Evolutionary conservation across 1,140 invertebrate species (phyloP), one percentile per base, ranked within the genome.

Genomic region (Phocides pigmalion): DNA sequence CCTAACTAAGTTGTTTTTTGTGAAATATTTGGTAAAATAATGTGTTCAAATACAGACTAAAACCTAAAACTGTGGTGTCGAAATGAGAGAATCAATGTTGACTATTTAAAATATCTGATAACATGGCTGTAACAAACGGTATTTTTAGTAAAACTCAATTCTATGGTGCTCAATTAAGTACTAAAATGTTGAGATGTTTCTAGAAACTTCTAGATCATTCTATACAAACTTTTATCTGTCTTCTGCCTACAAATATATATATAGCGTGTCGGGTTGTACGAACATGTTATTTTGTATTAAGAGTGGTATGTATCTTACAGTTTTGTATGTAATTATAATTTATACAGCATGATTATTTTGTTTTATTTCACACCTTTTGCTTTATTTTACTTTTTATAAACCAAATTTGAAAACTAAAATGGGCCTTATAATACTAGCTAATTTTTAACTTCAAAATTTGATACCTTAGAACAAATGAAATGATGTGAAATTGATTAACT

Each of bases 281-380:
- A 19, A 25, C 42, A 54, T 70, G 56, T 66, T 62, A 25, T 59
- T 50, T 62, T 58, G 47, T 72, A 72, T 53, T 62, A 58, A 72
- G 59, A 71, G 63, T 19, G 32, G 49, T 51, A 50, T 68, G 64
- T 62, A 39, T 67, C 65, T 68, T 68, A 68, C 68, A 20, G 67
- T 74, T 76, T 72, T 76, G 73, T 72, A 72, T 70, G 49, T 65
- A 72, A 72, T 66, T 72, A 72, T 68, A 69, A 69, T 69, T 69
- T 69, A 69, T 64, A 72, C 62, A 64, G 37, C 42, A 58, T 14
- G 14, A 22, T 47, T 50, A 14, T 47, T 44, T 64, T 61, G 39
- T 70, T 74, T 67, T 71, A 64, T 68, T 67, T 64, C 56, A 8
- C 2, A 14, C 16, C n/a, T 37, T n/a, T 35, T 16, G 15, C 14